Evolutionary conservation across 2,888 invertebrate genomes (phyloP).

Genomic region (Nomada flava): DNA sequence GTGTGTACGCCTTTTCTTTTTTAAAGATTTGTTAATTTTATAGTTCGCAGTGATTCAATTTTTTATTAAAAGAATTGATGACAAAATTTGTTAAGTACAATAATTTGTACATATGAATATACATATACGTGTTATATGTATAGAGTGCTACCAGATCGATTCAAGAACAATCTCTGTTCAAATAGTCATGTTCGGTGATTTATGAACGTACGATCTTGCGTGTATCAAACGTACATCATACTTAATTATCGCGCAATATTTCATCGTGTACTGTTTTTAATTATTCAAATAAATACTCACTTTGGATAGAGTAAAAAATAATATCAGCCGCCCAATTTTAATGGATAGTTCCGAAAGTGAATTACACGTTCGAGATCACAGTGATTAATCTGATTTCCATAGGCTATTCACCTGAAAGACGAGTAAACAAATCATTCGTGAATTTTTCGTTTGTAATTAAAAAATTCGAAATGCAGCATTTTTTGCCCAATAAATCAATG

Average conservation of each 20-base stretch:
- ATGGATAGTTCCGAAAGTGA: neutral
- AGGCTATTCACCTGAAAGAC: constrained; percentile 23
- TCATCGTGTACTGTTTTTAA: constrained; percentile 36
- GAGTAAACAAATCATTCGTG: neutral
- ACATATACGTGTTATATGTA: constrained; percentile 28
- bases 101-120: constrained; percentile 23
- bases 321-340: constrained; percentile 23
- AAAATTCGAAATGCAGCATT: neutral
- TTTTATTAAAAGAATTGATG: constrained; percentile 5
- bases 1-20: constrained; percentile 7
- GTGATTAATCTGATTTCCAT: constrained; percentile 10
- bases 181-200: constrained; percentile 16
- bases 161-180: constrained; percentile 22
- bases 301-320: constrained; percentile 20
- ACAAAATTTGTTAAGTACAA: constrained; percentile 10
- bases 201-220: neutral
- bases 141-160: constrained; percentile 26
- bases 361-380: neutral
- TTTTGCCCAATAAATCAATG: neutral
- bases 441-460: neutral
- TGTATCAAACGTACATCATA: too few species aligned
- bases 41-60: constrained; percentile 12
- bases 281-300: constrained; percentile 50
- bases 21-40: constrained; percentile 33
- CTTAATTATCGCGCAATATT: constrained; percentile 32